A percentile compares a stretch with the other conserved stretches of the same genome.
Conservation (phyloP, 2,113 vertebrate species). For the Pampusana beccarii region DNA sequence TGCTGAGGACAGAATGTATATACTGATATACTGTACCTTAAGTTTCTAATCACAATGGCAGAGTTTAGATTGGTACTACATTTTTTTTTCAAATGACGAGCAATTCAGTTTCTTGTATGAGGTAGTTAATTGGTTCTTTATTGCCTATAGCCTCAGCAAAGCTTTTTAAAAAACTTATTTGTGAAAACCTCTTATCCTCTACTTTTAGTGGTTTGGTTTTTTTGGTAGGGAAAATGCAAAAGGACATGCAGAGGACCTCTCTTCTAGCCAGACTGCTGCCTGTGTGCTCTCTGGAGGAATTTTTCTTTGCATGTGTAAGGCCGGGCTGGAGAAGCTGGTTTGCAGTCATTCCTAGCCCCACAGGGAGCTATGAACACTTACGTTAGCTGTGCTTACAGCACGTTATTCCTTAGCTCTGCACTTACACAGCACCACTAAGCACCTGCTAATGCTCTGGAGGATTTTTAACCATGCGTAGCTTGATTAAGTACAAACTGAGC, state of each 20-base stretch:
- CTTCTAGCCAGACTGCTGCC: background rate
- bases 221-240: background rate
- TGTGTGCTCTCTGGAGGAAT: background rate
- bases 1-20: conserved; percentile 12
- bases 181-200: background rate
- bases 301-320: background rate
- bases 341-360: conserved; percentile 11
- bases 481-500: conserved; percentile 32
- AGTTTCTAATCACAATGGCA: background rate
- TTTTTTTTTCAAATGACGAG: background rate
- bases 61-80: background rate
- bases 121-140: conserved; percentile 46
- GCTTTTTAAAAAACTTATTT: background rate
- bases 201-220: background rate
- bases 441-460: conserved; percentile 65
- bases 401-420: conserved; percentile 63
- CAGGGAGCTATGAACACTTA: conserved; percentile 51
- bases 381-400: conserved; percentile 59
- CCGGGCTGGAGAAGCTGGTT: background rate
- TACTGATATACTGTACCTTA: background rate
- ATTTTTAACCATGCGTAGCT: conserved; percentile 39
- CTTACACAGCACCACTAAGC: conserved; percentile 53
- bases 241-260: background rate
- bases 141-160: background rate
- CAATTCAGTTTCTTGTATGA: conserved; percentile 38